These are phyloP conservation scores for Phaethornis superciliosus DNA, from an alignment of 2,113 vertebrate species.

Conservation along the genomic window DNA sequence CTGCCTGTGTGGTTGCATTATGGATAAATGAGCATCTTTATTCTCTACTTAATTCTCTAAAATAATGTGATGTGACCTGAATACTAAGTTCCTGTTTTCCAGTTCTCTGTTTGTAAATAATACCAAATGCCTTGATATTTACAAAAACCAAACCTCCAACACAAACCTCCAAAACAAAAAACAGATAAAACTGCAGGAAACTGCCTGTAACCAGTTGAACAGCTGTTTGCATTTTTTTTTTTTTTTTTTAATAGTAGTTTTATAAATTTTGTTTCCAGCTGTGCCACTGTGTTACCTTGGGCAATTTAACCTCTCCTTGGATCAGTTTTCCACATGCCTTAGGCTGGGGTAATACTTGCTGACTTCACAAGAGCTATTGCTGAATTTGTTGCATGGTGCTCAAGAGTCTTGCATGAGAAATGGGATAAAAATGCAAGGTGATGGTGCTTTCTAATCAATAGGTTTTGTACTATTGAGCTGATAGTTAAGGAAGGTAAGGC, in stretches of 20 bases:
- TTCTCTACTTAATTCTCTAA: not conserved
- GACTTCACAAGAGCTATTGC: constrained; percentile 25
- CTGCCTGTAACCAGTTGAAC: not conserved
- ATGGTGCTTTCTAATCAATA: not conserved
- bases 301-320: not conserved
- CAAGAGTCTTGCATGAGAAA: not conserved
- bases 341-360: not conserved
- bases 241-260: not conserved
- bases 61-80: not conserved
- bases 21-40: not conserved
- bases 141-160: not conserved
- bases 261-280: not conserved
- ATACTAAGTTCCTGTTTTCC: not conserved
- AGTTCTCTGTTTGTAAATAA: not conserved
- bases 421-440: constrained; percentile 23
- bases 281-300: not conserved
- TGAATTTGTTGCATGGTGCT: not conserved
- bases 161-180: no score
- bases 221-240: not conserved
- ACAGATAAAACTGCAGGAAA: not conserved
- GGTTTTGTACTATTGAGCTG: not conserved
- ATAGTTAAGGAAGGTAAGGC: not conserved
- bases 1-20: not conserved
- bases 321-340: not conserved
- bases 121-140: not conserved